Conservation (phyloP, 2,113 vertebrate species). For the Scatophagus argus region DNA sequence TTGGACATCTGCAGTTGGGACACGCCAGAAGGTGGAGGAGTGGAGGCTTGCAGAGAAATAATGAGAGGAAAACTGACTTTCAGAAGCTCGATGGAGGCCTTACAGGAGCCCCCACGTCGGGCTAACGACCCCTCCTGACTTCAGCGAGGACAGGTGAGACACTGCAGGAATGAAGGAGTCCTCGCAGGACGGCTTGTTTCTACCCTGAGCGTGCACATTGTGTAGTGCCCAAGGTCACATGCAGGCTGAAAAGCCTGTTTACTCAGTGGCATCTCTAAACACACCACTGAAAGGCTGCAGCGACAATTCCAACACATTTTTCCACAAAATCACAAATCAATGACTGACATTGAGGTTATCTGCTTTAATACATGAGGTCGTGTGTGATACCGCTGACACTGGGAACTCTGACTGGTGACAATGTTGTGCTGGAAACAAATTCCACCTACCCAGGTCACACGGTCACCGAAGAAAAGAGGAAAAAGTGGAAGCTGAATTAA, state of each 20-base stretch:
- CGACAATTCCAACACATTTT: background rate
- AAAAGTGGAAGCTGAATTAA: background rate
- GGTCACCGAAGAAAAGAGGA: background rate
- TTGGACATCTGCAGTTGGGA: no score
- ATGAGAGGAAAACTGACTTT: no score
- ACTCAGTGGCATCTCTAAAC: background rate
- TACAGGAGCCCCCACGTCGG: no score
- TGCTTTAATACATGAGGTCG: background rate
- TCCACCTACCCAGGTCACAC: background rate
- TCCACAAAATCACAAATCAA: background rate
- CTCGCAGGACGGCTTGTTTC: no score
- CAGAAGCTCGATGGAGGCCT: no score
- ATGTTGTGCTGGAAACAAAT: background rate
- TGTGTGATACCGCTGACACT: background rate
- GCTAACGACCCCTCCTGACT: no score
- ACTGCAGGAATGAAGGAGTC: no score
- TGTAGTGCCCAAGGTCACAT: no score
- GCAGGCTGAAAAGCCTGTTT: background rate
- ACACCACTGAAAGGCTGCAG: background rate
- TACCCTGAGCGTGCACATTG: no score
- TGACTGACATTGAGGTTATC: background rate
- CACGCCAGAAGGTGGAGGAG: no score
- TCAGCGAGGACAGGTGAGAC: no score
- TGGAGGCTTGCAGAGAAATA: no score
- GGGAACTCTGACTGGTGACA: background rate